Base-by-base conservation (phyloP, 2,888 invertebrate species). In the Hypsopygia costalis region DNA sequence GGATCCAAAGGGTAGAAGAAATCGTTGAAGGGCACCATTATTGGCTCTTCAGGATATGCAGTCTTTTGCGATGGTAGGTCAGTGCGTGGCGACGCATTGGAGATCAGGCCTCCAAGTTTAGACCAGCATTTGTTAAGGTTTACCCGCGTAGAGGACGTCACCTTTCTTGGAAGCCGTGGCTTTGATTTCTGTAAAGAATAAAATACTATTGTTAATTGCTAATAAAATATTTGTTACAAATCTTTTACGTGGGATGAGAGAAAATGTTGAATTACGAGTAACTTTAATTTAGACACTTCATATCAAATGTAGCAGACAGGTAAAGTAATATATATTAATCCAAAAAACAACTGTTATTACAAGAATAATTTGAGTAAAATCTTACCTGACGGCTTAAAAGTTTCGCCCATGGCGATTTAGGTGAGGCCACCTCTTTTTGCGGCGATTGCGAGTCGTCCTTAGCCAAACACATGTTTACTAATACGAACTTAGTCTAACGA, bases 111-210 rank as follows among this genome's bases (percentile, higher is more conserved):
- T 57, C 92, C 92, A 50, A 93, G 90, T 67, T 90, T 90, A 50
- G 90, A 87, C 92, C 92, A 92, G 71, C 91, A 91, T 70, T 89
- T 87, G 76, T 92, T 92, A 50, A 93, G 81, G 69, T 93, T 92
- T 67, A 93, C 90, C 53, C 90, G 89, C 58, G 91, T 86, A 22
- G 91, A 89, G 53, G 80, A 76, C 34, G 90, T 80, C 62, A 92
- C 83, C 57, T 87, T 89, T 47, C 92, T 80, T 8, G 91, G 90
- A 44, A 92, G 82, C 59, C 86, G 85, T 29, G 91, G 91, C 57
- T 90, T 91, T 46, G 85, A 73, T 62, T 82, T 83, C 92, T 92
- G 86, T 48, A 67, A 90, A 76, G 47, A 68, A 74, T 55, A 55
- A 66, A 62, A 55, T 54, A 56, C 43, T 30, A 49, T 47, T 40